A percentile compares a stretch with the other conserved stretches of the same genome.
Evolutionary conservation across 2,113 vertebrate species (phyloP).

Genomic region (Orthonyx spaldingii): DNA sequence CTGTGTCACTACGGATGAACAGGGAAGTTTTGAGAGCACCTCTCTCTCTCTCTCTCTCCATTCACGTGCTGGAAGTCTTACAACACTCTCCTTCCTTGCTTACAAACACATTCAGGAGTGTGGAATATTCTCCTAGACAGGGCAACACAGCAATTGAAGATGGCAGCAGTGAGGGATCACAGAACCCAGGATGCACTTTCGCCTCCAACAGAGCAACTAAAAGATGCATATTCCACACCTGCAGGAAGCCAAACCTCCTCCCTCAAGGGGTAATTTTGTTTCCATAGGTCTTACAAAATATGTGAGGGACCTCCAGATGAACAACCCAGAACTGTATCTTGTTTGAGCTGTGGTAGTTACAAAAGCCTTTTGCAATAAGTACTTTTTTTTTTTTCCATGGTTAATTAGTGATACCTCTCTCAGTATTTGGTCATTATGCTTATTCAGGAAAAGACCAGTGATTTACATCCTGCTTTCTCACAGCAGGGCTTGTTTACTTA

Average conservation of each 20-base stretch:
- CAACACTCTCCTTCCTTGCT: background rate
- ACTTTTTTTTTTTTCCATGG: background rate
- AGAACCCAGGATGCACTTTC: background rate
- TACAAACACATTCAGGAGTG: background rate
- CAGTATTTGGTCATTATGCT: background rate
- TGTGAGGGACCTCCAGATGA: background rate
- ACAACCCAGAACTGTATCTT: background rate
- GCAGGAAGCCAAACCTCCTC: background rate
- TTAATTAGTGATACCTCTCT: background rate
- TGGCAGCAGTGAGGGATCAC: background rate
- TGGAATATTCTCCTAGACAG: background rate
- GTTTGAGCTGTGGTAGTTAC: background rate
- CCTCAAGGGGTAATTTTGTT: background rate
- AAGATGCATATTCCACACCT: background rate
- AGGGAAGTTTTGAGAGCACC: background rate
- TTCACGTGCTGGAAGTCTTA: background rate
- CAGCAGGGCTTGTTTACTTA: background rate
- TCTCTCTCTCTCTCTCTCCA: background rate
- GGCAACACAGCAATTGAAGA: background rate
- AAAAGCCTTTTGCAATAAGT: background rate
- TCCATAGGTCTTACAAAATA: background rate
- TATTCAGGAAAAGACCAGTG: background rate
- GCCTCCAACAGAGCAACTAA: background rate
- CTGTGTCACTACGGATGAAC: background rate
- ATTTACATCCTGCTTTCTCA: background rate